phyloP scores from a whole-genome alignment of 2,888 invertebrate species.

The Heliconius ethilla region DNA sequence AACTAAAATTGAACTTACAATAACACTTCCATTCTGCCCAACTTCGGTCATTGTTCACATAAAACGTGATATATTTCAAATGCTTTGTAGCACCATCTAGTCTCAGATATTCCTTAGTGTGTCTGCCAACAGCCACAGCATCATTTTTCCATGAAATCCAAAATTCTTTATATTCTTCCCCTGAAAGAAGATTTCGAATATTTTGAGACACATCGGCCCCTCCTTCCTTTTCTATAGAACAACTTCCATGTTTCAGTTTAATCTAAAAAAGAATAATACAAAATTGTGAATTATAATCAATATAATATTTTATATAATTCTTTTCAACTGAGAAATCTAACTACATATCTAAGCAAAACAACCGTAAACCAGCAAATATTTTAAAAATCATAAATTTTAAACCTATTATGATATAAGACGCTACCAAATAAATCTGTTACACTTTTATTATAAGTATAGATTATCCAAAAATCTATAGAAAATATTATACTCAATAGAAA shows the following conservation, averaged over 20 bases:
- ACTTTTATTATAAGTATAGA: too few relatives aligned
- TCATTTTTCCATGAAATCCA: slow-evolving; percentile 8
- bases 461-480: too few relatives aligned
- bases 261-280: not conserved
- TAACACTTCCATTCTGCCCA: slow-evolving; percentile 3
- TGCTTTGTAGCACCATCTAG: not conserved
- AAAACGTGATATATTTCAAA: slow-evolving; percentile 1
- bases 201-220: not conserved
- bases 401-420: too few relatives aligned
- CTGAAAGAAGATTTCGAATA: not conserved
- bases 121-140: not conserved
- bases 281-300: too few relatives aligned
- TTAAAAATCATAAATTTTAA: too few relatives aligned
- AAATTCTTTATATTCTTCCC: not conserved
- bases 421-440: too few relatives aligned
- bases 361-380: too few relatives aligned
- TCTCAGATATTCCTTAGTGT: not conserved
- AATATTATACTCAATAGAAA: too few relatives aligned
- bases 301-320: too few relatives aligned
- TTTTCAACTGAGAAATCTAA: too few relatives aligned
- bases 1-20: not conserved
- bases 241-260: not conserved
- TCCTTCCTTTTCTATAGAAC: not conserved
- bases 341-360: too few relatives aligned
- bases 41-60: not conserved